Percentiles rank a stretch among this genome's conserved stretches.
Conservation (phyloP, 1,140 invertebrate genomes). For the Rhyacophila brunnea region DNA sequence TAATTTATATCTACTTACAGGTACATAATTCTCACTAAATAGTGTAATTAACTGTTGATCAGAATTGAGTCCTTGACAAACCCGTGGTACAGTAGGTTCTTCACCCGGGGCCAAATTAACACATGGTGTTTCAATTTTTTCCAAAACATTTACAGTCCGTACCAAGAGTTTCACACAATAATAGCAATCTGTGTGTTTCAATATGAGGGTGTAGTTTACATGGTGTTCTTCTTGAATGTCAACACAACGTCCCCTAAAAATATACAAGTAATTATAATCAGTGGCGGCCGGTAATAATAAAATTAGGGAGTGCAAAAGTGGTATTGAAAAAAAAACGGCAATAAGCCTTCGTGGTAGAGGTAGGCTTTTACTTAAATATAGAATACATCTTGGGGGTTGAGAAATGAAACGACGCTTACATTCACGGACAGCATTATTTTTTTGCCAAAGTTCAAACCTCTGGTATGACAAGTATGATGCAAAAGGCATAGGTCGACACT, state of each 20-base stretch:
- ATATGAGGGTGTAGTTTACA: conserved; percentile 85
- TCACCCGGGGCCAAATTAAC: conserved; percentile 63
- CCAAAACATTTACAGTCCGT: conserved; percentile 84
- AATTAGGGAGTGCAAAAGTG: no score
- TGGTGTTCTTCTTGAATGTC: conserved; percentile 69
- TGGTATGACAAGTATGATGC: no score
- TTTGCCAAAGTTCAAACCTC: no score
- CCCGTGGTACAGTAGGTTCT: conserved; percentile 70
- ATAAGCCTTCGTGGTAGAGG: no score
- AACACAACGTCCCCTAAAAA: conserved; percentile 66
- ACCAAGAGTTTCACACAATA: conserved; percentile 83
- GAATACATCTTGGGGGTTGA: no score
- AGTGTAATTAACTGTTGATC: conserved; percentile 83
- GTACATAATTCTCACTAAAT: conserved; percentile 87
- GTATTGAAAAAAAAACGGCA: no score
- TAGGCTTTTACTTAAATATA: no score
- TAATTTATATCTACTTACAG: no score
- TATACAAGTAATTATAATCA: background rate
- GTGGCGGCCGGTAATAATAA: no score
- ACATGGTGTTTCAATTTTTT: conserved; percentile 86
- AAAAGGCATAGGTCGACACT: no score
- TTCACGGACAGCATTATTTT: no score
- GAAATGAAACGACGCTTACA: no score
- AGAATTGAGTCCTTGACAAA: conserved; percentile 70
- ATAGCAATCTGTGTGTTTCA: conserved; percentile 72